phyloP scores from a whole-genome alignment of 2,888 invertebrate species.

The Ischnus inquisitorius region DNA sequence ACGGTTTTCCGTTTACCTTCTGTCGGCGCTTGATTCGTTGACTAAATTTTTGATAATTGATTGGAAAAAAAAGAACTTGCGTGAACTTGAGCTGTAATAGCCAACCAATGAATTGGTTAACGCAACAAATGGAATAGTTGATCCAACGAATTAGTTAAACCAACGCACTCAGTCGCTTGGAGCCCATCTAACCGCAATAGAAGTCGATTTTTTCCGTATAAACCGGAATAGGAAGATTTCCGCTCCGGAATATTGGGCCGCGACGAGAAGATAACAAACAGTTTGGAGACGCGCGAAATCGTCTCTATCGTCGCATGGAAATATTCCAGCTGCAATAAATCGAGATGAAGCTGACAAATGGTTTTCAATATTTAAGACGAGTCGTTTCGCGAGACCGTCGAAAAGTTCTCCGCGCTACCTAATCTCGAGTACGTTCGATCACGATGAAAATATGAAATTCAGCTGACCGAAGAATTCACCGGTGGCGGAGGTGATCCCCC shows the following conservation, averaged over 20 bases:
- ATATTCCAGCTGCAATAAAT: neutral
- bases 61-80: too few relatives aligned
- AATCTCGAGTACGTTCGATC: constrained; percentile 23
- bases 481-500: neutral
- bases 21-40: too few relatives aligned
- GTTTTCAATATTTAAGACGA: neutral
- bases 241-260: neutral
- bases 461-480: constrained; percentile 25
- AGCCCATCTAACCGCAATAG: too few relatives aligned
- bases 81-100: too few relatives aligned
- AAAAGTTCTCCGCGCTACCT: constrained; percentile 15
- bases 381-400: neutral
- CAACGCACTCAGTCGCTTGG: too few relatives aligned
- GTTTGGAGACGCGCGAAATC: neutral
- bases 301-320: neutral
- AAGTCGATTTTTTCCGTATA: too few relatives aligned
- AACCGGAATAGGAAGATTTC: too few relatives aligned
- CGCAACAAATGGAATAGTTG: too few relatives aligned
- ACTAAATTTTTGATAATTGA: too few relatives aligned
- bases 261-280: neutral
- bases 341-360: neutral
- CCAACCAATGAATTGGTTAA: too few relatives aligned
- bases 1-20: neutral
- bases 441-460: constrained; percentile 45
- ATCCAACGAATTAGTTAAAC: too few relatives aligned